Percentiles rank a stretch among this genome's conserved stretches.
phyloP scores from a whole-genome alignment of 2,888 invertebrate genomes.

The Ethmia dodecea region DNA sequence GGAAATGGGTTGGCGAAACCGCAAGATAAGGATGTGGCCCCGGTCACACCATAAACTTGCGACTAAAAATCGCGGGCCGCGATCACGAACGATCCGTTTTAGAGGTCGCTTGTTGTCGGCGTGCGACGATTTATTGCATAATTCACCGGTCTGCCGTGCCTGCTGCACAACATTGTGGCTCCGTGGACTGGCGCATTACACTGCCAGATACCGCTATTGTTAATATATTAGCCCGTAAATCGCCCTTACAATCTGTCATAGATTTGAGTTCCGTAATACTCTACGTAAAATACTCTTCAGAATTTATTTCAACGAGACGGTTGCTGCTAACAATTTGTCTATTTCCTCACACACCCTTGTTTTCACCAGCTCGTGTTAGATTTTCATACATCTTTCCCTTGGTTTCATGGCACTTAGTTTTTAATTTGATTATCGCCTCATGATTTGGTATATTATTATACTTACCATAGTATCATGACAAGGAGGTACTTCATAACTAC shows the following conservation, averaged over 20 bases:
- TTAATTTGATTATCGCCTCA: no score
- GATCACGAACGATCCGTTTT: slow-evolving; percentile 23
- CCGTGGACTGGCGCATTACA: slow-evolving; percentile 24
- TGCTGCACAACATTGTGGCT: slow-evolving; percentile 33
- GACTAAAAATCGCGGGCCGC: slow-evolving; percentile 21
- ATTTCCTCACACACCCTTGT: no score
- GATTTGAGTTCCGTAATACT: slow-evolving; percentile 20
- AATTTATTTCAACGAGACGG: no score
- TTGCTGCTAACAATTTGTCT: background rate
- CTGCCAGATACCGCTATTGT: slow-evolving; percentile 39
- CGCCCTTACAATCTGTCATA: slow-evolving; percentile 32
- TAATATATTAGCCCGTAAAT: slow-evolving; percentile 45
- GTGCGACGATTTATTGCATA: slow-evolving; percentile 26
- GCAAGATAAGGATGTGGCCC: slow-evolving; percentile 20
- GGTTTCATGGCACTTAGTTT: no score
- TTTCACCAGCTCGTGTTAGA: no score
- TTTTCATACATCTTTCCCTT: no score
- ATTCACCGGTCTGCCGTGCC: slow-evolving; percentile 19
- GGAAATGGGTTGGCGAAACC: no score
- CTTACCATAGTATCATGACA: no score
- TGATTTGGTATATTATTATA: no score
- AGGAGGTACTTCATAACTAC: no score
- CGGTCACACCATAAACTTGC: slow-evolving; percentile 20
- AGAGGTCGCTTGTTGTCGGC: slow-evolving; percentile 19
- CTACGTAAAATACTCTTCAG: no score